phyloP scores from a whole-genome alignment of 2,113 vertebrate genomes.

The cat (Felis catus) region F.catus_Fca126_mat1.0 CM031425.1:58745501-58746000 shows the following conservation, averaged over 20 bases:
- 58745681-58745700: not conserved
- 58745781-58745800: not conserved
- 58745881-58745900: constrained; percentile 19
- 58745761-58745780: not conserved
- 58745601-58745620: accelerated
- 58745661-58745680: accelerated
- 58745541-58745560: accelerated
- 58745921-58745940: not conserved
- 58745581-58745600: not conserved
- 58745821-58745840: not conserved
- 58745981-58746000: accelerated
- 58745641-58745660: accelerated
- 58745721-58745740: not conserved
- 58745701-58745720: accelerated
- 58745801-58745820: not conserved
- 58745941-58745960: not conserved
- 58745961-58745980: not conserved
- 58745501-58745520: accelerated
- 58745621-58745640: not conserved
- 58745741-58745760: too few relatives aligned
- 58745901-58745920: constrained; percentile 49
- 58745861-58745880: constrained; percentile 50
- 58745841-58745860: not conserved
- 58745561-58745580: not conserved
- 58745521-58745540: accelerated